Conservation (phyloP, 2,888 invertebrate genomes). For the Scaptomyza cyrtandrae region DNA sequence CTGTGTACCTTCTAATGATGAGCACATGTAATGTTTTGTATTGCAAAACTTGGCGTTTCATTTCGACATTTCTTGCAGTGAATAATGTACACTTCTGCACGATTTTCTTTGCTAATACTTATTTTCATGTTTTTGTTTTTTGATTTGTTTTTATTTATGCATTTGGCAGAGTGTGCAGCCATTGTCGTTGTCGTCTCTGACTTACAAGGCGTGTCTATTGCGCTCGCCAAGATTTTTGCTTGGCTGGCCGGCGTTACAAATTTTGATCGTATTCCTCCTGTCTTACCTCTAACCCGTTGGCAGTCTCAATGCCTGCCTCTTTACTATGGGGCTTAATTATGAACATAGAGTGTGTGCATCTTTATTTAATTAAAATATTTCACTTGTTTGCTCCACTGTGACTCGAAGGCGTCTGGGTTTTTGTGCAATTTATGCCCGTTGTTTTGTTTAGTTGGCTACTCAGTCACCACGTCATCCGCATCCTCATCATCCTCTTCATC, state of each 20-base stretch:
- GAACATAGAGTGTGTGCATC: constrained; percentile 43
- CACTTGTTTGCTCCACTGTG: constrained; percentile 54
- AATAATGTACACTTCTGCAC: constrained; percentile 67
- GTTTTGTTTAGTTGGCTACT: constrained; percentile 33
- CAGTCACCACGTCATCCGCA: constrained; percentile 25
- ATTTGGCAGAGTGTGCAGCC: constrained; percentile 66
- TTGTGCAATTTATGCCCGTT: constrained; percentile 55
- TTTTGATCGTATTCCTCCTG: constrained; percentile 41
- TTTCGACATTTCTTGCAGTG: constrained; percentile 74
- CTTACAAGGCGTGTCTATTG: constrained; percentile 72
- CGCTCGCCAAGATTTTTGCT: constrained; percentile 69
- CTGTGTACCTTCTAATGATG: constrained; percentile 67
- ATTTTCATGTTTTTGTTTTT: constrained; percentile 42
- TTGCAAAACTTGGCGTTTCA: constrained; percentile 78
- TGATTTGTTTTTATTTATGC: constrained; percentile 23
- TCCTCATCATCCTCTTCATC: constrained; percentile 6
- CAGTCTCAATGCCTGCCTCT: constrained; percentile 16
- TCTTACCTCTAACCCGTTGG: constrained; percentile 21
- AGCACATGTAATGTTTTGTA: constrained; percentile 74
- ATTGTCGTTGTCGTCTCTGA: constrained; percentile 71
- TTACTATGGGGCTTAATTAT: constrained; percentile 36
- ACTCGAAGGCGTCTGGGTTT: constrained; percentile 13
- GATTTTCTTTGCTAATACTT: constrained; percentile 15
- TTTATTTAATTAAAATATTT: constrained; percentile 75
- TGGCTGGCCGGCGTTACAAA: constrained; percentile 77